Evolutionary conservation across 2,888 invertebrate genomes (phyloP), one percentile per base, ranked within the genome.

Genomic region (Crocallis elinguaria): DNA sequence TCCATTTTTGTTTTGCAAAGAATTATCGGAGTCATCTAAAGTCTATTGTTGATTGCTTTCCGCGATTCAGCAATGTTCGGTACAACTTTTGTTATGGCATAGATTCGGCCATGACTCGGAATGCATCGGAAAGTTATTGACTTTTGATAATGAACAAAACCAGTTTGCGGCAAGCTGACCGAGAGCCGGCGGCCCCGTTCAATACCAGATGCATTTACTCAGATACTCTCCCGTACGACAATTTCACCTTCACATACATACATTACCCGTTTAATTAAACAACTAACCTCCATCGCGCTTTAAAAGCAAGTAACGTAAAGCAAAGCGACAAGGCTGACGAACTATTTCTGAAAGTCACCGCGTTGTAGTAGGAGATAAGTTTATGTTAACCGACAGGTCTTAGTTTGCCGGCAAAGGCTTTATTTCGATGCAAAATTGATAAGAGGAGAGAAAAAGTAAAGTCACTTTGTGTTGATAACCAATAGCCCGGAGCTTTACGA

Each of bases 61-160:
- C 59, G 60, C 60, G 62, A 63, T 58, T 52, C 57, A 60, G 56
- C 64, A 68, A 66, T 57, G 57, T 41, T 16, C 30, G 16, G 27
- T 16, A 14, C 42, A 59, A 63, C 56, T 68, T 72, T 73, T 67
- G 69, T 83, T 76, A 75, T 73, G 73, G 75, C 77, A 74, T 67
- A 73, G 72, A 75, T 77, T 82, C 83, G 90, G 82, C 90, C 90
- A 67, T 90, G 89, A 89, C 87, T 89, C 75, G 79, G 77, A 82
- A 86, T 87, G 88, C 86, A 86, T 88, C 88, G 77, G 86, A 89
- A 88, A 90, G 90, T 90, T 91, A 91, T 91, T 91, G 90, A 91
- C 90, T 90, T 89, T 90, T 90, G 90, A 86, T 90, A 88, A 90
- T 91, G 90, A 77, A 77, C 64, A 33, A 84, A 91, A 91, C 90